These are phyloP conservation scores for Paelopatides confundens DNA, from an alignment of 53 echinoderm and acorn worm genomes.

Conservation along the genomic window DNA sequence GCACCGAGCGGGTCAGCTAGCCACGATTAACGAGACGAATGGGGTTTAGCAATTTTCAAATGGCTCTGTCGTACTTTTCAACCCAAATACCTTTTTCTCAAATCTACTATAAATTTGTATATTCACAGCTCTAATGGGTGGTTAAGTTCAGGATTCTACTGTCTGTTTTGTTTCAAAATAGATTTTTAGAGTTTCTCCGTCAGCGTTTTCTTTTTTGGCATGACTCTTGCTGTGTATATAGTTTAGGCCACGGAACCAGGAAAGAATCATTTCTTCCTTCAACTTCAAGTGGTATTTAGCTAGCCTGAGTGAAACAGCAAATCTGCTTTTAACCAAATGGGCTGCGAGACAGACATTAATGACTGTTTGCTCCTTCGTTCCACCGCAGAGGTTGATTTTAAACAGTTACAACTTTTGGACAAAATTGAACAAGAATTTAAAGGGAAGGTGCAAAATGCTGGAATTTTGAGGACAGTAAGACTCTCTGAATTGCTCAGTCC, in stretches of 20 bases:
- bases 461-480: background rate
- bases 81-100: background rate
- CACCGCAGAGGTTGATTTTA: background rate
- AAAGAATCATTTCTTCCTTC: conserved; percentile 26
- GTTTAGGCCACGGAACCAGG: background rate
- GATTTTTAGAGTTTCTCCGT: background rate
- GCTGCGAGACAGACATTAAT: conserved; percentile 32
- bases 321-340: conserved; percentile 43
- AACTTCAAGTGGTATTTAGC: conserved; percentile 21
- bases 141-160: background rate
- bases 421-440: background rate
- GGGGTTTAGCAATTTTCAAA: conserved; percentile 37
- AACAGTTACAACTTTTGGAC: background rate
- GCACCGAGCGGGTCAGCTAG: conserved; percentile 10
- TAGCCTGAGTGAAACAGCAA: conserved; percentile 28
- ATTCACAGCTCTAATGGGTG: conserved; percentile 37
- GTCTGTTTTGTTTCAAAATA: conserved; percentile 37
- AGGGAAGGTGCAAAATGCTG: background rate
- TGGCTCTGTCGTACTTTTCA: conserved; percentile 34
- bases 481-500: too few species aligned
- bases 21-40: conserved; percentile 33
- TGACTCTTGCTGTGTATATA: background rate
- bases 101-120: conserved; percentile 46
- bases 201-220: background rate
- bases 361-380: background rate